A percentile compares a stretch with the other conserved stretches of the same genome.
Evolutionary conservation across 2,888 invertebrate genomes (phyloP).

Genomic region (Scaptomyza flava): DNA sequence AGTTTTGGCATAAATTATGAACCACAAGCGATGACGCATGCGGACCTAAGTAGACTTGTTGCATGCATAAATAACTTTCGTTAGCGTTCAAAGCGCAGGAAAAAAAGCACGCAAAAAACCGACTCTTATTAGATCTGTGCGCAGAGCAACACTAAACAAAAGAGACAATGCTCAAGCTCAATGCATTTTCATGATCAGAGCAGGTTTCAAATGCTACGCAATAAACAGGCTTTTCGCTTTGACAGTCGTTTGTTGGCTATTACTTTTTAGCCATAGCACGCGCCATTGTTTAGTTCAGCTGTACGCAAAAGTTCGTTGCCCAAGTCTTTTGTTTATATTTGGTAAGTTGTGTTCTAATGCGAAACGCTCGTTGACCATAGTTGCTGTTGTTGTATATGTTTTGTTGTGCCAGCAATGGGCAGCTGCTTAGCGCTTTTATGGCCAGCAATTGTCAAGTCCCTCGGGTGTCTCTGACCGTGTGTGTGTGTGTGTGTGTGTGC

Average conservation of each 20-base stretch:
- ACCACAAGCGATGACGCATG: conserved; percentile 79
- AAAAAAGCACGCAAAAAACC: conserved; percentile 36
- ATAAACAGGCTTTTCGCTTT: conserved; percentile 67
- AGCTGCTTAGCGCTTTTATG: conserved; percentile 79
- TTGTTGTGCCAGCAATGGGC: conserved; percentile 58
- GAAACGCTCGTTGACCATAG: conserved; percentile 50
- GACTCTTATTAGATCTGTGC: conserved; percentile 7
- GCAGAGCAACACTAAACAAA: conserved; percentile 13
- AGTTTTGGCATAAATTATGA: conserved; percentile 80
- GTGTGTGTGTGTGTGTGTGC: conserved; percentile 24
- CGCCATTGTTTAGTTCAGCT: conserved; percentile 71
- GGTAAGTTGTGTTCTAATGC: conserved; percentile 71
- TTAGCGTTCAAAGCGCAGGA: conserved; percentile 60
- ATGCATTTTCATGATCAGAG: conserved; percentile 77
- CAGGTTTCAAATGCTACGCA: conserved; percentile 78
- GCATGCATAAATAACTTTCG: conserved; percentile 82
- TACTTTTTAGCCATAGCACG: conserved; percentile 70
- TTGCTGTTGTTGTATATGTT: conserved; percentile 1
- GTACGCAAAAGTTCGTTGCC: conserved; percentile 73
- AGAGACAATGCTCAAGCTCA: conserved; percentile 24
- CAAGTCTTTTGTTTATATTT: conserved; percentile 77
- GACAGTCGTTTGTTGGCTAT: conserved; percentile 33
- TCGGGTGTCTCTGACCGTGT: conserved; percentile 19
- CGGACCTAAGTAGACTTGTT: conserved; percentile 78
- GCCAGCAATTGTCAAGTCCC: conserved; percentile 77